Evolutionary conservation across 1,140 invertebrate species (phyloP).

Genomic region (Bombus picipes): DNA sequence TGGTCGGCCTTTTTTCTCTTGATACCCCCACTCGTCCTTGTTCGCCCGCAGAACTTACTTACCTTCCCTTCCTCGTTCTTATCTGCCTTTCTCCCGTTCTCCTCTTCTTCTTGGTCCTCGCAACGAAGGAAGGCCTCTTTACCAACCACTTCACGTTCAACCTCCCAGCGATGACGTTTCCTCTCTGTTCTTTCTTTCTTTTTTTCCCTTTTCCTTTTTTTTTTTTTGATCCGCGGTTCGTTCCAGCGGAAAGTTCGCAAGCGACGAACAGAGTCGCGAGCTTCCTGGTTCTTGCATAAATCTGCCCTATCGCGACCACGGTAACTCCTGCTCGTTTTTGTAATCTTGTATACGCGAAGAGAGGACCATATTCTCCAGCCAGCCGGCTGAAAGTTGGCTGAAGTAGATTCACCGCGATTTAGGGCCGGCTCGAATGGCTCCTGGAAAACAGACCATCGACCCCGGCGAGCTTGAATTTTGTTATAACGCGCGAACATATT

Average conservation of each 20-base stretch:
- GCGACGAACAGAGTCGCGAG: background rate
- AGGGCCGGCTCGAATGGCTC: background rate
- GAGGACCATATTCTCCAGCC: background rate
- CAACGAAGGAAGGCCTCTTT: conserved; percentile 35
- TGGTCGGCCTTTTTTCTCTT: conserved; percentile 25
- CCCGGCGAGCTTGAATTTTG: background rate
- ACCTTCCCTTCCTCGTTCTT: background rate
- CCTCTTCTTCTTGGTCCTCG: background rate
- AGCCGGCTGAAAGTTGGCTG: conserved; percentile 22
- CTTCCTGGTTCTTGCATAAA: conserved; percentile 40
- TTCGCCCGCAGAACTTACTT: too few species aligned
- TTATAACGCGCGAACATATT: background rate
- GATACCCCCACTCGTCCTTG: background rate
- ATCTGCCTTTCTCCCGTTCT: conserved; percentile 10
- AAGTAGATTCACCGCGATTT: conserved; percentile 43
- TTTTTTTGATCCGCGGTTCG: background rate
- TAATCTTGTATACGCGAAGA: conserved; percentile 44
- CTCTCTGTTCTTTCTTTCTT: conserved; percentile 7
- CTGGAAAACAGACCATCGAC: background rate
- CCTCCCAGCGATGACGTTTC: conserved; percentile 48
- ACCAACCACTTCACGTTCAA: conserved; percentile 62
- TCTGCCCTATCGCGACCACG: conserved; percentile 32
- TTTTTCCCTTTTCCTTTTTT: background rate
- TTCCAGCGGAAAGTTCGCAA: conserved; percentile 18
- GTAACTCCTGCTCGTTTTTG: conserved; percentile 31